These are phyloP conservation scores for Merluccius polli DNA, from an alignment of 2,797 vertebrate genomes.

Conservation along the genomic window DNA sequence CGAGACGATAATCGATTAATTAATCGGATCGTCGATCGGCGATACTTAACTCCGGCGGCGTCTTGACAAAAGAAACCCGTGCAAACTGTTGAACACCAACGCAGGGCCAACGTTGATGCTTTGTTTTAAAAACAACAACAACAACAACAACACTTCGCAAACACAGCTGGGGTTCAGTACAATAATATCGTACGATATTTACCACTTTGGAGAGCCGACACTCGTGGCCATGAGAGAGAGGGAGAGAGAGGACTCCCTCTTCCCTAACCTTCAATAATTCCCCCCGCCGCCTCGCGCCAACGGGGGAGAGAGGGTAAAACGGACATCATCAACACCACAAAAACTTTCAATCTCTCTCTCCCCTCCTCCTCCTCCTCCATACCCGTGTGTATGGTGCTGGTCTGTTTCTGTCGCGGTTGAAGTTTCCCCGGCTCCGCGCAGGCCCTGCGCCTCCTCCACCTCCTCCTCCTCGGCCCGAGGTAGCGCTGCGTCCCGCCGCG, in stretches of 20 bases:
- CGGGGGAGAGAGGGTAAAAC: no score
- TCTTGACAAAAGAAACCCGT: background rate
- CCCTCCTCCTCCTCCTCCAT: conserved; percentile 34
- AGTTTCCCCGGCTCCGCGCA: conserved; percentile 58
- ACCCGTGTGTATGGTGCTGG: conserved; percentile 86
- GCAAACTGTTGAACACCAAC: background rate
- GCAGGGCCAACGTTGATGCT: no score
- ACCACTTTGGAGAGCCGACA: no score
- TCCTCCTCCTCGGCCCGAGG: conserved; percentile 66
- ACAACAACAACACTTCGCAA: no score
- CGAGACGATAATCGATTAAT: background rate
- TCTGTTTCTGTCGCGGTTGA: conserved; percentile 73
- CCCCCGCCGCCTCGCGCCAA: no score
- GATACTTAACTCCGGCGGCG: background rate
- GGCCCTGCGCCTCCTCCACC: conserved; percentile 71
- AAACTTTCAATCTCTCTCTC: background rate
- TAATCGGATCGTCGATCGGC: background rate
- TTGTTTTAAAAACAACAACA: no score
- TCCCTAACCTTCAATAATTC: no score
- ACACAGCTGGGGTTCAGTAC: no score
- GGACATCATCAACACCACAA: no score
- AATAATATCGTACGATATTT: background rate
- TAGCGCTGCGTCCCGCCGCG: conserved; percentile 73
- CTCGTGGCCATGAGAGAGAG: no score
- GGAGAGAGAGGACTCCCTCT: no score